Evolutionary conservation across 2,888 invertebrate species (phyloP).

Genomic region (Drosophila rubida): DNA sequence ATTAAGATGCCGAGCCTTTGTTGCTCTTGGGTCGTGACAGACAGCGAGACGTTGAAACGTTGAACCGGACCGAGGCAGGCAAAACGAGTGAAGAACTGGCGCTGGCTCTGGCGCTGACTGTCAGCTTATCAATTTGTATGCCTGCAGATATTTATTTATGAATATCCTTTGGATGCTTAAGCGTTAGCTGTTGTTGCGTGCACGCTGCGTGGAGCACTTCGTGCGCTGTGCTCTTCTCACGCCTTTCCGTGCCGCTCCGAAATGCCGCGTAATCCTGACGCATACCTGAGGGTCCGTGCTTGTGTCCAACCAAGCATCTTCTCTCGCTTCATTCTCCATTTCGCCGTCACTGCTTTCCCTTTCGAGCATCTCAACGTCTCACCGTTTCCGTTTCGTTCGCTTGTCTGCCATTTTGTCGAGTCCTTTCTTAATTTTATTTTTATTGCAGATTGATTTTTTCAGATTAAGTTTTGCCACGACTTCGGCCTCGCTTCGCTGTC

Average conservation of each 20-base stretch:
- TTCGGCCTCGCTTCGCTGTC: constrained; percentile 24
- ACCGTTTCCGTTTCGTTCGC: constrained; percentile 23
- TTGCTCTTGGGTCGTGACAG: constrained; percentile 58
- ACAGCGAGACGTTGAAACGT: constrained; percentile 36
- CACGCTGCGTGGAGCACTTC: background rate
- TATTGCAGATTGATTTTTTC: constrained; percentile 78
- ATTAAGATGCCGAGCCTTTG: constrained; percentile 69
- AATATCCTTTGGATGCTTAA: constrained; percentile 70
- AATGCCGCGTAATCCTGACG: constrained; percentile 74
- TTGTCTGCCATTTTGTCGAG: constrained; percentile 49
- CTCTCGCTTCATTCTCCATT: constrained; percentile 13
- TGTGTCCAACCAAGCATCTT: constrained; percentile 9
- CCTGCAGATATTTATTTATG: constrained; percentile 79
- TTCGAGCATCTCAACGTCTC: background rate
- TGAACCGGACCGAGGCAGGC: background rate
- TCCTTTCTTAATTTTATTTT: constrained; percentile 74
- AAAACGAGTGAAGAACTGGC: constrained; percentile 17
- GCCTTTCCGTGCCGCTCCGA: constrained; percentile 52
- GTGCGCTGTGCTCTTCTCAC: constrained; percentile 22
- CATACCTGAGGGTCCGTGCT: constrained; percentile 62
- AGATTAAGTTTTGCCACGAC: constrained; percentile 57
- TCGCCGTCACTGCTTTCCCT: background rate
- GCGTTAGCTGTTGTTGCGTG: constrained; percentile 30
- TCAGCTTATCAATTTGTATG: constrained; percentile 78
- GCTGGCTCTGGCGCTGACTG: constrained; percentile 32